These are phyloP conservation scores for Reinhardtius hippoglossoides DNA, from an alignment of 2,113 vertebrate species.

Conservation along the genomic window DNA sequence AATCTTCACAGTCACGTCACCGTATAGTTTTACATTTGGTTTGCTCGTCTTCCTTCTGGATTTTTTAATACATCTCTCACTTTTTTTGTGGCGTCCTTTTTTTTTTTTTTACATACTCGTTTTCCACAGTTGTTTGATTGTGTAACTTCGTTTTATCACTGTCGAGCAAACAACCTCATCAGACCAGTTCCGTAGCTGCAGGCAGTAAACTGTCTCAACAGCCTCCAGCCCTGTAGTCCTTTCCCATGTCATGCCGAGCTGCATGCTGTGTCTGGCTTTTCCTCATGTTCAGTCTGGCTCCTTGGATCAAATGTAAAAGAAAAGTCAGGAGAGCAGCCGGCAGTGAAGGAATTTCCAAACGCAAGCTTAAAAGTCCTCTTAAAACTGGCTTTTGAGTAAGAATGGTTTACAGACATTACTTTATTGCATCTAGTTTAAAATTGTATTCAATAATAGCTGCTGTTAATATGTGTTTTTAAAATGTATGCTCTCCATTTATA, in stretches of 20 bases:
- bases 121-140: background rate
- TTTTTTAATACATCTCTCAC: background rate
- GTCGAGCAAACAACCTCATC: conserved; percentile 26
- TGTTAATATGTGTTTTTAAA: too few species aligned
- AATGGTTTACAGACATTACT: too few species aligned
- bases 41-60: background rate
- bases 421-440: too few species aligned
- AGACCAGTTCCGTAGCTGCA: background rate
- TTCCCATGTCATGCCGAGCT: background rate
- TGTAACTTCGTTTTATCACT: background rate
- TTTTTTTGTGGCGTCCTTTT: too few species aligned
- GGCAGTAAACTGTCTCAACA: background rate
- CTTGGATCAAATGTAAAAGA: background rate
- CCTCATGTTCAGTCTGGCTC: background rate
- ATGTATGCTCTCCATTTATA: too few species aligned
- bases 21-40: background rate
- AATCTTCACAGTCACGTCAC: background rate
- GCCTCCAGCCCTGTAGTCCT: background rate
- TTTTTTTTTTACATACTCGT: background rate
- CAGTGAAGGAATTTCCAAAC: too few species aligned
- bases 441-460: too few species aligned
- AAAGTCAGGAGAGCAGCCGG: too few species aligned
- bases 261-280: conserved; percentile 5
- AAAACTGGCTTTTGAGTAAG: too few species aligned
- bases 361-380: too few species aligned